Conservation (phyloP, 2,113 vertebrate genomes). For the Ophiodon elongatus region DNA sequence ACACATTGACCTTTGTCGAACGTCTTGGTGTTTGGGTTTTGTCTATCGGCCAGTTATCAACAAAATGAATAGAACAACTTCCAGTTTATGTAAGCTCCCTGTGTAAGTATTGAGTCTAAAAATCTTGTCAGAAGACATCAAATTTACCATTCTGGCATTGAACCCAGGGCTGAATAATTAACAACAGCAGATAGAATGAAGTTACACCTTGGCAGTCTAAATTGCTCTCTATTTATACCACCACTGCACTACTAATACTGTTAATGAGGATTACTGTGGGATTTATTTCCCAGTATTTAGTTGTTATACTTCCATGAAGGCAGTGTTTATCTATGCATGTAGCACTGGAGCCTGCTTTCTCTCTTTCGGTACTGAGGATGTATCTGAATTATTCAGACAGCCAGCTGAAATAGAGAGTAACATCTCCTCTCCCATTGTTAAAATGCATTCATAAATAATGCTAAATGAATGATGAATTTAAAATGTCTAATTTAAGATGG, state of each 20-base stretch:
- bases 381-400: constrained; percentile 22
- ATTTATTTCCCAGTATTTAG: constrained; percentile 13
- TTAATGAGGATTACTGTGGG: constrained; percentile 37
- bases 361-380: not conserved
- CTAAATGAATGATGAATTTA: not conserved
- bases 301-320: constrained; percentile 22
- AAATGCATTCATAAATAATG: constrained; percentile 15
- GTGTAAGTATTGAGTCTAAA: not conserved
- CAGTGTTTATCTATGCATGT: not conserved
- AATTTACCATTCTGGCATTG: not conserved
- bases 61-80: not conserved
- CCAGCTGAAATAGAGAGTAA: not conserved
- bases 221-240: not conserved
- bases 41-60: not conserved
- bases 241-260: constrained; percentile 9
- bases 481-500: constrained; percentile 6
- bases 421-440: not conserved
- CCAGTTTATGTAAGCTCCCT: not conserved
- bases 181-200: not conserved
- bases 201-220: not conserved
- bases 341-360: not conserved
- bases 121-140: not conserved
- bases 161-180: constrained; percentile 10
- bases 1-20: constrained; percentile 59
- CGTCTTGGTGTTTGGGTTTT: constrained; percentile 31